Base-by-base conservation (phyloP, 2,797 vertebrate species). In the Chelidonichthys spinosus region DNA sequence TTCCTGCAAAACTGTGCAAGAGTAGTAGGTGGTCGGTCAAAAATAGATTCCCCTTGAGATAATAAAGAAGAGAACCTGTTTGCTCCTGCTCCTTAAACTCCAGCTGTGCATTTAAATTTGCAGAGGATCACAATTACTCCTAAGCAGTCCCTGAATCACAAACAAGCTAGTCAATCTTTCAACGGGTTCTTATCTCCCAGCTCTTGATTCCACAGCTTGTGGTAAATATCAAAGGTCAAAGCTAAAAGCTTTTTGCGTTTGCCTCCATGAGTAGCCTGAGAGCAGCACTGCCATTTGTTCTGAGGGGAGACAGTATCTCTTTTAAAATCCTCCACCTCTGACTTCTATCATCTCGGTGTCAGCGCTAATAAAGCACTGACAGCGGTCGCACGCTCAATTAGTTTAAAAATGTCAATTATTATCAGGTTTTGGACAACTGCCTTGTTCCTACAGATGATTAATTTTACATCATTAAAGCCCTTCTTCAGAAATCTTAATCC, bases 181-280 rank as follows among this genome's bases (percentile, higher is more conserved):
- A 43, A 18, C 75, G 4, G 42, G 33, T 67, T 81, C 78, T 86
- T 72, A 81, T 89, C 82, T 63, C 63, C 66, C 63, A 52, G 75
- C 62, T 82, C 70, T 77, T 78, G 77, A 82, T 74, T 84, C 74
- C 68, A 58, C 67, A 52, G 65, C 78, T 72, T 1, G 4, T 3
- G 3, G 59, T 70, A 82, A 83, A 88, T 77, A 81, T 81, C 88
- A 90, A 84, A 90, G 89, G 87, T 90, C 88, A 79, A 43, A 83
- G 65, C 65, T 84, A 85, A 84, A 90, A 89, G 87, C 82, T 79
- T 89, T 89, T 81, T 72, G 49, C 80, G 78, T 80, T 81, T 66
- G 81, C 79, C 47, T 81, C 84, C 70, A 47, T 65, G 72, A 83
- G 73, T 72, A 39, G 74, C 56, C 71, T 72, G 71, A 86, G 60